A percentile compares a stretch with the other conserved stretches of the same genome.
Conservation (phyloP, 2,113 vertebrate genomes). For the Dolichotis patagonum region DNA sequence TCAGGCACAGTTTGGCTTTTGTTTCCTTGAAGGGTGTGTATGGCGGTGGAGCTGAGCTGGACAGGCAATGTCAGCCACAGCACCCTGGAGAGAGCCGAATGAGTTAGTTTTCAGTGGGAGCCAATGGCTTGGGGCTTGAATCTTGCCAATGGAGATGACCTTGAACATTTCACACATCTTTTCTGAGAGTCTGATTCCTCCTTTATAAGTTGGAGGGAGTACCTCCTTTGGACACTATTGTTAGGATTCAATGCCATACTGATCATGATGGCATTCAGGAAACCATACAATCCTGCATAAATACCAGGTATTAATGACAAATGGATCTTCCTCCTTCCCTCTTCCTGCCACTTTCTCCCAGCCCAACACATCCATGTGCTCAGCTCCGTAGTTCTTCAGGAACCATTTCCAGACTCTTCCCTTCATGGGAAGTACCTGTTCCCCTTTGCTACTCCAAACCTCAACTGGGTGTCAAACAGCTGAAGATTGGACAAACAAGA, state of each 20-base stretch:
- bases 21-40: neutral
- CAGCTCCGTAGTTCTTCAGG: neutral
- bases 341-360: neutral
- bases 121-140: neutral
- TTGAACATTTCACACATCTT: neutral
- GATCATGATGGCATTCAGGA: neutral
- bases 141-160: neutral
- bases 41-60: neutral
- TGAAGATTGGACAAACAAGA: neutral
- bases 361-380: neutral
- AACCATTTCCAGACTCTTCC: neutral
- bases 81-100: neutral
- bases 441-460: neutral
- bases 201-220: neutral
- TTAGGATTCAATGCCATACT: neutral
- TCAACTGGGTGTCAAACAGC: neutral
- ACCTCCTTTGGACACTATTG: neutral
- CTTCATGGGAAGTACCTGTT: neutral
- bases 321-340: too few species aligned
- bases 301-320: neutral
- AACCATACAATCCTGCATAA: neutral
- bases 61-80: fast-evolving
- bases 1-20: neutral
- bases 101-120: neutral
- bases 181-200: neutral